A percentile compares a stretch with the other conserved stretches of the same genome.
Evolutionary conservation across 2,888 invertebrate genomes (phyloP).

Genomic region (Phasia obesa): DNA sequence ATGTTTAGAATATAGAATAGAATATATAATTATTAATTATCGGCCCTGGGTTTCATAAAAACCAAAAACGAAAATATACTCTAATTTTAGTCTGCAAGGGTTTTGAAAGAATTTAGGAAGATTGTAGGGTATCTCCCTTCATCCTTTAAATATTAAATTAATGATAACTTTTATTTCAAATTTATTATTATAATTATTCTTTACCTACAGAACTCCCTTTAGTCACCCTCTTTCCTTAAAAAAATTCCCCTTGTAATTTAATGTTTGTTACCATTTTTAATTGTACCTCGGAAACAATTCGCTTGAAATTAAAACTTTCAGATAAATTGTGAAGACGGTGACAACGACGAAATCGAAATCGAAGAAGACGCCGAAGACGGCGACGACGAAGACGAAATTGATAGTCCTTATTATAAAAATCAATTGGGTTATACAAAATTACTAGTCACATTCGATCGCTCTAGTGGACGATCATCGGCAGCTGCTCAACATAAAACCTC

Average conservation of each 20-base stretch:
- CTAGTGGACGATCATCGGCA: conserved; percentile 66
- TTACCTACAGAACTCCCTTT: neutral
- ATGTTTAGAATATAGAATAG: too few relatives aligned
- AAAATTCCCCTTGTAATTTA: neutral
- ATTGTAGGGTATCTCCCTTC: too few relatives aligned
- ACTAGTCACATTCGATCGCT: conserved; percentile 73
- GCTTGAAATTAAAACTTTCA: conserved; percentile 51
- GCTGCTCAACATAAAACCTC: conserved; percentile 69
- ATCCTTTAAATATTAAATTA: too few relatives aligned
- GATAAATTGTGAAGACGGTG: conserved; percentile 78
- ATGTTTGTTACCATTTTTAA: conserved; percentile 6
- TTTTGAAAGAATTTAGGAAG: too few relatives aligned
- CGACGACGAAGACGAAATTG: conserved; percentile 73
- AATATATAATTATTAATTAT: too few relatives aligned
- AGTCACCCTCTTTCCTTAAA: neutral
- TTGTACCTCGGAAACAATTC: neutral
- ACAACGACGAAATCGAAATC: conserved; percentile 75
- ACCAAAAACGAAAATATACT: too few relatives aligned
- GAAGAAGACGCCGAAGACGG: conserved; percentile 76
- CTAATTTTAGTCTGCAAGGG: too few relatives aligned
- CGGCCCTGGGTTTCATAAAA: too few relatives aligned
- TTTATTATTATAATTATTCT: neutral
- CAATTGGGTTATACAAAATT: conserved; percentile 72
- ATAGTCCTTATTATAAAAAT: conserved; percentile 75
- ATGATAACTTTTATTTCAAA: too few relatives aligned